Evolutionary conservation across 2,888 invertebrate genomes (phyloP).

Genomic region (Oligia strigilis): DNA sequence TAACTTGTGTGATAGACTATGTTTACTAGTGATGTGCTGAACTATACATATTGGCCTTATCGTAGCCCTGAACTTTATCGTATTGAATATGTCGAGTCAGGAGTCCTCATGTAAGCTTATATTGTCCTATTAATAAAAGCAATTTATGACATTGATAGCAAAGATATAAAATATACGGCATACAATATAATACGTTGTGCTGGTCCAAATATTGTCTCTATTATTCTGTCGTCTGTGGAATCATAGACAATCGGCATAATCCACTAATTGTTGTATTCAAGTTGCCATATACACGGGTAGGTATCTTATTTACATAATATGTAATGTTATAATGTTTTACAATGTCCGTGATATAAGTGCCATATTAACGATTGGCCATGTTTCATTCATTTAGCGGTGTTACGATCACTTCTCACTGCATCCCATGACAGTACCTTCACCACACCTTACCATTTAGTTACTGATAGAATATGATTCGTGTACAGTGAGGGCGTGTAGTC

Average conservation of each 20-base stretch:
- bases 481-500: constrained; percentile 41
- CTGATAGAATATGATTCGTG: constrained; percentile 55
- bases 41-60: constrained; percentile 60
- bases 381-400: constrained; percentile 72
- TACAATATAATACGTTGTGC: constrained; percentile 29
- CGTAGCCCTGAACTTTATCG: constrained; percentile 41
- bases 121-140: constrained; percentile 43
- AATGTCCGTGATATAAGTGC: constrained; percentile 86
- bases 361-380: constrained; percentile 82
- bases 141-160: constrained; percentile 33
- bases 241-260: constrained; percentile 71
- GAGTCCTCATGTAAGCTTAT: constrained; percentile 28
- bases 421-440: constrained; percentile 79
- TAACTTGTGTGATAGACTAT: constrained; percentile 55
- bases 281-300: constrained; percentile 83
- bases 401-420: constrained; percentile 72
- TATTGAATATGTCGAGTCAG: constrained; percentile 45
- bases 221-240: constrained; percentile 64
- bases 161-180: constrained; percentile 30
- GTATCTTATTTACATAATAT: constrained; percentile 72
- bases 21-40: constrained; percentile 58
- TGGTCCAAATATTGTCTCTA: constrained; percentile 42
- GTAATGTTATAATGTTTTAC: constrained; percentile 70
- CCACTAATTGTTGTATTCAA: constrained; percentile 73
- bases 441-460: constrained; percentile 59